Base-by-base conservation (phyloP, 2,797 vertebrate species). In the Esox masquinongy region DNA sequence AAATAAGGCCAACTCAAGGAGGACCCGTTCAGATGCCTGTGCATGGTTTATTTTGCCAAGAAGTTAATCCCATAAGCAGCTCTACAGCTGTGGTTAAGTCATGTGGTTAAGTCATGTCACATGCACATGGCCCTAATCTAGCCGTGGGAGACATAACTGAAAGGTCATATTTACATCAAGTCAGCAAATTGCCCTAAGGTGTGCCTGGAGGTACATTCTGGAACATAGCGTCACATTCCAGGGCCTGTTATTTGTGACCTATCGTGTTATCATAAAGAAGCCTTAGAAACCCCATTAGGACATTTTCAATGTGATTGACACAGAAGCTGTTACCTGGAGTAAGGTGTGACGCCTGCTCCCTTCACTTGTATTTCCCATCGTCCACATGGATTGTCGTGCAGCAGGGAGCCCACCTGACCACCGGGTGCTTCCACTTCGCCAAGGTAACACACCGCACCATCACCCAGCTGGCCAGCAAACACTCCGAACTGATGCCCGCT, bases 321-420 rank as follows among this genome's bases (percentile, higher is more conserved):
- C 16, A 12, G 0, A 0, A 66, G 26, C 49, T 17, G 2, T 12
- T 88, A 95, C 95, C 96, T 95, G 78, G 96, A 97, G 82, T 94
- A 97, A 2, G 96, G 95, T 34, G 96, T 97, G 86, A 92, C 83
- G 9, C 96, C 96, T 31, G 95, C 93, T 53, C 96, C 96, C 87
- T 97, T 97, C 51, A 96, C 91, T 87, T 96, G 95, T 1, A 97
- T 85, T 92, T 97, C 96, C 96, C 95, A 97, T 76, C 93, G 93
- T 15, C 77, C 81, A 56, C 74, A 70, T 0, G 75, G 79, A 31
- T 75, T 80, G 39, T 66, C 68, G 16, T 19, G 66, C 49, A 51
- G 69, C 2, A 74, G 67, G 7, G 68, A 70, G 8, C 49, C 67
- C 51, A 67, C 47, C 83, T 90, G 85, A 19, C 88, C 91, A 5